These are phyloP conservation scores for Pterophyllum scalare DNA, from an alignment of 2,113 vertebrate genomes.

Conservation along the genomic window DNA sequence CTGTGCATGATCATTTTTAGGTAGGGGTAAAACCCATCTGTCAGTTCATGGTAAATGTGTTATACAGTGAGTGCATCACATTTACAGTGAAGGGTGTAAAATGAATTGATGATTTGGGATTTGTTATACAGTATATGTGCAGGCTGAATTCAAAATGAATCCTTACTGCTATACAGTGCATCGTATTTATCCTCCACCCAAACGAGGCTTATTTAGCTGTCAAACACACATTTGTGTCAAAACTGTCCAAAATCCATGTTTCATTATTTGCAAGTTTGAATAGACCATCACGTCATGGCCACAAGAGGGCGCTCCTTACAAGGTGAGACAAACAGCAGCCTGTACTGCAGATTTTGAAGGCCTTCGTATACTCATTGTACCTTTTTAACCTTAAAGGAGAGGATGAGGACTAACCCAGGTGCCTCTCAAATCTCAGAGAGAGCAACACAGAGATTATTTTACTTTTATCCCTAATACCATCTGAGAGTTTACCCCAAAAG, in stretches of 20 bases:
- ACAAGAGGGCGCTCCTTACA: not conserved
- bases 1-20: not conserved
- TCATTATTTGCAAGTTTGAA: not conserved
- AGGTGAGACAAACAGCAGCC: not conserved
- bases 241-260: not conserved
- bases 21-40: not conserved
- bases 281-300: not conserved
- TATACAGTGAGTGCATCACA: not conserved
- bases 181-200: not conserved
- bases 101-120: not conserved
- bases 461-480: too few species aligned
- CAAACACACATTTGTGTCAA: too few species aligned
- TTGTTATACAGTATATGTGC: not conserved
- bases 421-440: too few species aligned
- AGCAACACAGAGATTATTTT: too few species aligned
- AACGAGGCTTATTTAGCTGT: not conserved
- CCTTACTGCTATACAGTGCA: not conserved
- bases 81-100: not conserved
- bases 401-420: too few species aligned
- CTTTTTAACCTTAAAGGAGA: too few species aligned
- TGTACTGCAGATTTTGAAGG: too few species aligned
- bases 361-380: too few species aligned
- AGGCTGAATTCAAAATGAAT: not conserved
- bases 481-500: too few species aligned
- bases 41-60: not conserved